Evolutionary conservation across 1,140 invertebrate species (phyloP), one percentile per base, ranked within the genome.

Genomic region (Caenorhabditis brenneri): DNA sequence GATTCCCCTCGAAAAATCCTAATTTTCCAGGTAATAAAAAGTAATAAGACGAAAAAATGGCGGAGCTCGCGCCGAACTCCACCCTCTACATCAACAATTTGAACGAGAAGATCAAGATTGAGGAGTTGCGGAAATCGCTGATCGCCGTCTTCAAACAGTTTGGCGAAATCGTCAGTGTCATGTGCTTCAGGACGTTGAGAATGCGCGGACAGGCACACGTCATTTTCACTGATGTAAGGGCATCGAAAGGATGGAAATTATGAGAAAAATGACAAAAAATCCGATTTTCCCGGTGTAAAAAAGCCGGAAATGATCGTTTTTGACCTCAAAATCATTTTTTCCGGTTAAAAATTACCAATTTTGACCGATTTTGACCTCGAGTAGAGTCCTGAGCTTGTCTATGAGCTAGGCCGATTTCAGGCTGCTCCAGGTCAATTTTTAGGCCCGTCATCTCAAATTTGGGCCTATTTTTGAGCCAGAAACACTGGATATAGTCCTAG

Each of bases 111-210:
- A 94, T 99, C 24, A 99, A 99, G 91, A 99, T 99, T 92, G 97
- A 99, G 88, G 98, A 99, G 90, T 91, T 99, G 24, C 99, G 99
- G 90, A 99, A 99, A 91, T 98, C 97, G 0, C 92, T 99, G 0
- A 98, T 98, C 92, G 97, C 97, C 4, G 98, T 99, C 88, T 99
- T 99, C 92, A 99, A 97, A 48, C 97, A 99, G 92, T 99, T 99
- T 93, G 97, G 97, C 9, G 95, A 97, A 92, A 99, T 99, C 89
- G 91, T 99, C 82, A 97, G 99, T 90, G 99, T 99, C 90, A 95
- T 99, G 60, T 96, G 97, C 1, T 91, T 98, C 87, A 99, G 98
- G 93, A 97, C 96, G 22, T 91, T 99, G 2, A 98, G 97, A 93
- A 98, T 99, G 96, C 93, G 96, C 89, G 98, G 98, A 0, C 98